Conservation (phyloP, 2,888 invertebrate genomes). For the Eupithecia pulchellata region DNA sequence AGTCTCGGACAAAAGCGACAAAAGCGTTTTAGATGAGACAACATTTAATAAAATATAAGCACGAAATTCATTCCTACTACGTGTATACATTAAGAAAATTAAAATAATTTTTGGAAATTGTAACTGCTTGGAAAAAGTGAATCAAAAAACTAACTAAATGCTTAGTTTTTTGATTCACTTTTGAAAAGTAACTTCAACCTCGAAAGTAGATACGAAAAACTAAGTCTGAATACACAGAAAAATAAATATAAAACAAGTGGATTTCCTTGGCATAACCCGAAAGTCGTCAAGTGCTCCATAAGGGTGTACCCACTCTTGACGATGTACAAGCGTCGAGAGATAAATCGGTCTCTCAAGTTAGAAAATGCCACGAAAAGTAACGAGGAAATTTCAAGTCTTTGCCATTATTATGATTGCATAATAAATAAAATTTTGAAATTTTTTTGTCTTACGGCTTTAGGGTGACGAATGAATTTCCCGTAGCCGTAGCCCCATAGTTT, state of each 20-base stretch:
- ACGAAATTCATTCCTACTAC: not conserved
- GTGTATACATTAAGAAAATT: not conserved
- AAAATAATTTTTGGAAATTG: too few relatives aligned
- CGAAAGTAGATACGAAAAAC: not conserved
- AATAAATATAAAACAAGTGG: too few relatives aligned
- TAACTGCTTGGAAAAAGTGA: not conserved
- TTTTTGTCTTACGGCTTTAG: too few relatives aligned
- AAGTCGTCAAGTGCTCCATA: constrained; percentile 8
- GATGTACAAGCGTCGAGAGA: not conserved
- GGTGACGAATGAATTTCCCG: too few relatives aligned
- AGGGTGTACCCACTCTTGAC: constrained; percentile 8
- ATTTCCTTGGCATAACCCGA: constrained; percentile 13
- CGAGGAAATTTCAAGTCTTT: not conserved
- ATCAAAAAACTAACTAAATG: not conserved
- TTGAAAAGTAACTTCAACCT: not conserved
- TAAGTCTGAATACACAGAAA: constrained; percentile 12
- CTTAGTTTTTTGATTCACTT: too few relatives aligned
- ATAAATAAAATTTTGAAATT: not conserved
- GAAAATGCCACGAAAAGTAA: not conserved
- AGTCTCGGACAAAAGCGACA: too few relatives aligned
- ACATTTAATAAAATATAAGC: too few relatives aligned
- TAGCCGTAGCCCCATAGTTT: too few relatives aligned
- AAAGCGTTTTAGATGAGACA: too few relatives aligned
- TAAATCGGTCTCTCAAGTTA: constrained; percentile 5
- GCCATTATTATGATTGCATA: not conserved